Evolutionary conservation across 2,113 vertebrate species (phyloP), one percentile per base, ranked within the genome.

Genomic region (Chinchilla lanigera): DNA sequence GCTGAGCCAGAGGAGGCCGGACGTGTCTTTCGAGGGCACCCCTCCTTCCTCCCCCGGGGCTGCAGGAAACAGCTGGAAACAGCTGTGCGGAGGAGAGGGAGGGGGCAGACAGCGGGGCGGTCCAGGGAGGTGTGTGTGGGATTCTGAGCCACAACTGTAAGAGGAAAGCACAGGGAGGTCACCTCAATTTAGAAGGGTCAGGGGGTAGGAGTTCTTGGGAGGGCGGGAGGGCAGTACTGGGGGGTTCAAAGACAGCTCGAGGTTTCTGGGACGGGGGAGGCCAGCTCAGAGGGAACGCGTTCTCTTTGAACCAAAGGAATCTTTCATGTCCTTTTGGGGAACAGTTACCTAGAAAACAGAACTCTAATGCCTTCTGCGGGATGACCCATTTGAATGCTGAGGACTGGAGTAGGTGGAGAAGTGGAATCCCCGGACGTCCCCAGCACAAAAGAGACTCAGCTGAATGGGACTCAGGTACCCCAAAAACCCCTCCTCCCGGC

Each of bases 31-130:
- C 35, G 38, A 96, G 95, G 90, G 96, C 88, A 96, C 95, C 97
- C 93, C 90, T 84, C 87, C 86, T 92, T 63, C 60, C 60, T 86
- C 95, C 94, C 96, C 92, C 14, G 85, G 77, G 95, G 87, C 87
- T 47, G 85, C 94, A 4, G 90, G 95, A 95, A 98, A 98, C 98
- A 98, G 98, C 98, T 98, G 98, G 97, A 98, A 90, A 97, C 98
- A 98, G 98, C 97, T 97, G 98, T 93, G 73, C 52, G 4, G 82
- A 93, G 84, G 85, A 86, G 85, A 96, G 50, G 93, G 90, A 86
- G 81, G 47, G 80, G 56, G 86, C 96, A 80, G 91, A 86, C 60
- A 47, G 90, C 77, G 12, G 71, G 81, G 92, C 86, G 26, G 84
- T 69, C 85, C 89, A 30, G 77, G 95, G 95, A 96, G 92, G 92